Evolutionary conservation across 2,888 invertebrate species (phyloP).

Genomic region (Galerucella nymphaeae): DNA sequence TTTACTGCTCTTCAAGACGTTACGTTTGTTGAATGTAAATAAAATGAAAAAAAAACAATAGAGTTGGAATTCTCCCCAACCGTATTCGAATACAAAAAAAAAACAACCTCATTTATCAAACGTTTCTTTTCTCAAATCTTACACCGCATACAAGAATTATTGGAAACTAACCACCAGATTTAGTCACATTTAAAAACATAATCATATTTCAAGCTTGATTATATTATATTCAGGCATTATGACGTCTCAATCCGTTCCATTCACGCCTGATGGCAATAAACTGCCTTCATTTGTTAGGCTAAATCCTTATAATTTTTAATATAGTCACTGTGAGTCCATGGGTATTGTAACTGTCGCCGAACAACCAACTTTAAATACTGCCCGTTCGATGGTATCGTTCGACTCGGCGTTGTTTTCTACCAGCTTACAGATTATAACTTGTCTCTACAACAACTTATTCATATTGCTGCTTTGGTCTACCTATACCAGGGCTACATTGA

Average conservation of each 20-base stretch:
- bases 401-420: slow-evolving; percentile 49
- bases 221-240: slow-evolving; percentile 54
- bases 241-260: slow-evolving; percentile 56
- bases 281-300: slow-evolving; percentile 52
- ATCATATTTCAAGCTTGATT: slow-evolving; percentile 59
- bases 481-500: slow-evolving; percentile 6
- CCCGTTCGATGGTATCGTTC: slow-evolving; percentile 51
- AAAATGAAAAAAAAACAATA: too few species aligned
- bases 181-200: slow-evolving; percentile 59
- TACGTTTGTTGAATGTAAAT: too few species aligned
- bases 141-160: slow-evolving; percentile 42
- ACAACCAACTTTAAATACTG: slow-evolving; percentile 51
- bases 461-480: slow-evolving; percentile 42
- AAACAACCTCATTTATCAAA: slow-evolving; percentile 4
- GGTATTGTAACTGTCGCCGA: slow-evolving; percentile 55
- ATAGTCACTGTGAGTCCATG: slow-evolving; percentile 53
- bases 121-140: neutral
- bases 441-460: slow-evolving; percentile 53
- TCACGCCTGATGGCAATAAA: slow-evolving; percentile 49
- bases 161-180: slow-evolving; percentile 55
- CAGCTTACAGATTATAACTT: slow-evolving; percentile 56
- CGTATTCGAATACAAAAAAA: neutral
- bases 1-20: too few species aligned
- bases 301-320: slow-evolving; percentile 58
- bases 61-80: neutral